phyloP scores from a whole-genome alignment of 1,140 invertebrate genomes.

The Pemphigus obesinymphae region DNA sequence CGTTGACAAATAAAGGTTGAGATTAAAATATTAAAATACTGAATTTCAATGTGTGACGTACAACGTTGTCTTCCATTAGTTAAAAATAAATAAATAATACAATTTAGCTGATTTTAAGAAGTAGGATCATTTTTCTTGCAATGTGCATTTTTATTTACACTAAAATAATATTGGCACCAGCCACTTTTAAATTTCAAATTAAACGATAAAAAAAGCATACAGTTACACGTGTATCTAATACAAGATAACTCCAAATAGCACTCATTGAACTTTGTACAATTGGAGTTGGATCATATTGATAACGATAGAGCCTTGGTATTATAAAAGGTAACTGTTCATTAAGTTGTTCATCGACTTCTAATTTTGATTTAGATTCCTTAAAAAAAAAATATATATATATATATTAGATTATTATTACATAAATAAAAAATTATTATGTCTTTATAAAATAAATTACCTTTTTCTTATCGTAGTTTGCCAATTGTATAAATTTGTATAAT shows the following conservation, averaged over 20 bases:
- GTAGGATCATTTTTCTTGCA: too few species aligned
- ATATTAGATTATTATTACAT: too few species aligned
- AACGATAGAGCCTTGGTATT: conserved; percentile 82
- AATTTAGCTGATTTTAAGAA: too few species aligned
- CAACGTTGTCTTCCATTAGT: too few species aligned
- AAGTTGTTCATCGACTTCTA: conserved; percentile 61
- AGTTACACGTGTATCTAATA: conserved; percentile 77
- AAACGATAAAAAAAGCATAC: conserved; percentile 19
- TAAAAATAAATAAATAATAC: too few species aligned
- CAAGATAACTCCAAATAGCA: conserved; percentile 84
- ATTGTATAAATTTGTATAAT: conserved; percentile 90
- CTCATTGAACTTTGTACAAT: conserved; percentile 87
- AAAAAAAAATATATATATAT: background rate
- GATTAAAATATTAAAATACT: background rate
- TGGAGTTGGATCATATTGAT: conserved; percentile 85
- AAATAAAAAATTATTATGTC: background rate
- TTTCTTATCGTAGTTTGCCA: conserved; percentile 83
- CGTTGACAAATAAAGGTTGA: too few species aligned
- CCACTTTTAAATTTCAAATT: too few species aligned
- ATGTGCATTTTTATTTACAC: too few species aligned
- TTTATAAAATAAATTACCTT: background rate
- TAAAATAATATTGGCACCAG: too few species aligned
- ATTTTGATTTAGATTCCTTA: conserved; percentile 25
- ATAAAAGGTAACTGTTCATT: conserved; percentile 76
- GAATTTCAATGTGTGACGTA: too few species aligned